Evolutionary conservation across 2,113 vertebrate species (phyloP).

Genomic region (Tringa solitaria): DNA sequence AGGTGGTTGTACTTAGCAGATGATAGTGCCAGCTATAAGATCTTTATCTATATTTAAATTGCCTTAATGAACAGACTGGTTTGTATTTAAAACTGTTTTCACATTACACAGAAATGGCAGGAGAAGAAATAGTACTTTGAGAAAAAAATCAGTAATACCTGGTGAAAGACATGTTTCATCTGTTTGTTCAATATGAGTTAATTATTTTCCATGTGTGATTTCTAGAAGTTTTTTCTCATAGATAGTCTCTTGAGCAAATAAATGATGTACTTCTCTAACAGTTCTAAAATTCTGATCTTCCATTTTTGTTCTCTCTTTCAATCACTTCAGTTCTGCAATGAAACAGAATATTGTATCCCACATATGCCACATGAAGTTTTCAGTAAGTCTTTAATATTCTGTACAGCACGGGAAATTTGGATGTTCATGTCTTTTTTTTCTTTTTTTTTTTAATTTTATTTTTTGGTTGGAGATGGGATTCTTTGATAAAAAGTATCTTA

Average conservation of each 20-base stretch:
- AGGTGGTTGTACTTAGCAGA: neutral
- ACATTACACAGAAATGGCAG: neutral
- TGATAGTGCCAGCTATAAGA: neutral
- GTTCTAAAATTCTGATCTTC: neutral
- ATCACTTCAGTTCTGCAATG: neutral
- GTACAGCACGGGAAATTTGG: neutral
- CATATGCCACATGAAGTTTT: neutral
- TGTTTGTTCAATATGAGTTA: neutral
- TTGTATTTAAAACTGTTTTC: neutral
- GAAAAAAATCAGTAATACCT: neutral
- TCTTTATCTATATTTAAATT: conserved; percentile 6
- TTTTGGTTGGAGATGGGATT: neutral
- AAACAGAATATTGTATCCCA: neutral
- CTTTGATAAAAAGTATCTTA: neutral
- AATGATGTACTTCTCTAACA: neutral
- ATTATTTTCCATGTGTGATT: neutral
- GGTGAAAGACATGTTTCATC: neutral
- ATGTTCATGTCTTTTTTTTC: neutral
- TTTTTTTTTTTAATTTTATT: neutral
- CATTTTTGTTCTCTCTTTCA: neutral
- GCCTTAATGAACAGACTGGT: neutral
- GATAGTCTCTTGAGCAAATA: neutral
- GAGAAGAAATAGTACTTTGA: neutral
- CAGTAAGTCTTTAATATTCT: neutral
- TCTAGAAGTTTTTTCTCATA: neutral